phyloP scores from a whole-genome alignment of 2,113 vertebrate species.

The Donacobius atricapilla region DNA sequence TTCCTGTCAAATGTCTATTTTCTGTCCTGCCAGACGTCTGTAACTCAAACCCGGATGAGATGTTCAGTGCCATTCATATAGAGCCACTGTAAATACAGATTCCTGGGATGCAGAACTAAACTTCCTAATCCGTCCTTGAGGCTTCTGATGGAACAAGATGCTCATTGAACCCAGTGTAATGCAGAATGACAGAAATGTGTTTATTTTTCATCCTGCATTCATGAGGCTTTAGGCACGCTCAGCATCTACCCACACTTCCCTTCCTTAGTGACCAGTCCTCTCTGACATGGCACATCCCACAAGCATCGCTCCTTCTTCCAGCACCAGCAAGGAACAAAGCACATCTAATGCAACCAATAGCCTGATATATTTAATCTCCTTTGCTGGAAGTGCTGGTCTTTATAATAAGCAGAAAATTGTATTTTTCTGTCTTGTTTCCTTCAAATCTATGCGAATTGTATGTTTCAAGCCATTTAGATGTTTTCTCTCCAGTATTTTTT shows the following conservation, averaged over 20 bases:
- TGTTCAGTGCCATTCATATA: neutral
- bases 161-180: neutral
- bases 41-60: neutral
- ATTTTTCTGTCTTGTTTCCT: neutral
- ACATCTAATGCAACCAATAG: neutral
- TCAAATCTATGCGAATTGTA: fast-evolving
- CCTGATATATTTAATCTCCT: neutral
- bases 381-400: neutral
- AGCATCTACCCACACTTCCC: neutral
- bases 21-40: neutral
- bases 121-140: slow-evolving; percentile 8
- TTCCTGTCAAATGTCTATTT: neutral
- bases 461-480: neutral
- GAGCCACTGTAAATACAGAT: neutral
- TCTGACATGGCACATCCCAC: neutral
- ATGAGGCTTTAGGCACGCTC: neutral
- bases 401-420: neutral
- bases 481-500: neutral
- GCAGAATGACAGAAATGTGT: neutral
- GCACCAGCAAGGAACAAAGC: neutral
- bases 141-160: neutral
- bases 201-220: neutral
- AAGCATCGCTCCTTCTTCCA: neutral
- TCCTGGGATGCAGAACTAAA: neutral
- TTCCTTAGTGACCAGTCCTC: neutral